Percentiles rank a stretch among this genome's conserved stretches.
Evolutionary conservation across 1,140 invertebrate genomes (phyloP).

Genomic region (Antheraea mylitta): DNA sequence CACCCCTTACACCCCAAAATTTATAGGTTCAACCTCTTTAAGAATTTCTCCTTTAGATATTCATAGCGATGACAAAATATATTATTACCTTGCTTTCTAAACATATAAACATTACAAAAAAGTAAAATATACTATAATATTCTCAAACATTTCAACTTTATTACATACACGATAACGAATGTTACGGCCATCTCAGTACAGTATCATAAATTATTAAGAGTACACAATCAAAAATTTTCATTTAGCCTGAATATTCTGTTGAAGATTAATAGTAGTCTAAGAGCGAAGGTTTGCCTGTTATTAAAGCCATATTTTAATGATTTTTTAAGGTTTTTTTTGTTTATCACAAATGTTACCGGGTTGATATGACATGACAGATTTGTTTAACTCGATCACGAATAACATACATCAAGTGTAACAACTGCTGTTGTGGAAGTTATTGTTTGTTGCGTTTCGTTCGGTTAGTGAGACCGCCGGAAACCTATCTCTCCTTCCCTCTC

Average conservation of each 20-base stretch:
- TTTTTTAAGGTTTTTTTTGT: background rate
- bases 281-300: background rate
- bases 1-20: too few species aligned
- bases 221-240: conserved; percentile 10
- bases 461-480: too few species aligned
- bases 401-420: too few species aligned
- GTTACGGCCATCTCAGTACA: background rate
- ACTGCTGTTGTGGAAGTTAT: too few species aligned
- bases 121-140: background rate
- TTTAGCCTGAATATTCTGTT: background rate
- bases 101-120: background rate
- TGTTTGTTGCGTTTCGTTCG: too few species aligned
- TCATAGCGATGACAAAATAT: too few species aligned
- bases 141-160: background rate
- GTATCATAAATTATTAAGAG: conserved; percentile 9
- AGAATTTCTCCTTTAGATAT: too few species aligned
- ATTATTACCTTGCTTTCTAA: too few species aligned
- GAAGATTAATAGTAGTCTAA: conserved; percentile 8
- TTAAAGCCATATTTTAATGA: conserved; percentile 4
- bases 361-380: too few species aligned
- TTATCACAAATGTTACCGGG: background rate
- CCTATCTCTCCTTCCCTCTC: too few species aligned
- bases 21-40: too few species aligned
- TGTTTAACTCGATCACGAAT: too few species aligned
- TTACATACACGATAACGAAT: conserved; percentile 2